Evolutionary conservation across 2,888 invertebrate genomes (phyloP).

Genomic region (Heliconius sara): DNA sequence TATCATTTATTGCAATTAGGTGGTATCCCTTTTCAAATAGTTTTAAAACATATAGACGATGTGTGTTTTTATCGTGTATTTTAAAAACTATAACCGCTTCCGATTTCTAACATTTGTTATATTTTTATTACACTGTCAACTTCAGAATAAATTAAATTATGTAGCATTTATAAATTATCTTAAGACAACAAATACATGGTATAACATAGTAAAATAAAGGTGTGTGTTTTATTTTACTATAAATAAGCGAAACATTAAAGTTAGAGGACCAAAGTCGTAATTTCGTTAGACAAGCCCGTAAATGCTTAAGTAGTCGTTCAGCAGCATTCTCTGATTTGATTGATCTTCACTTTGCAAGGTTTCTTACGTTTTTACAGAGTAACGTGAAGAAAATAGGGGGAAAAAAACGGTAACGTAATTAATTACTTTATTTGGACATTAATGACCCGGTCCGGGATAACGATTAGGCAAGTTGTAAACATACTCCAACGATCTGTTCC

Average conservation of each 20-base stretch:
- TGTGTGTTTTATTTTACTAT: conserved; percentile 28
- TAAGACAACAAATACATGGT: background rate
- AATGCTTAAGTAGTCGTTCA: conserved; percentile 72
- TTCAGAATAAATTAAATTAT: background rate
- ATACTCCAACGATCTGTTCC: conserved; percentile 39
- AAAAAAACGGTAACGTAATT: conserved; percentile 78
- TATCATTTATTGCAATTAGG: no score
- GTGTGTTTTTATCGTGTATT: no score
- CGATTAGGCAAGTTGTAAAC: conserved; percentile 65
- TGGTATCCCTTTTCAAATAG: no score
- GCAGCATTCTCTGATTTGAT: conserved; percentile 76
- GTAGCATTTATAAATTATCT: background rate
- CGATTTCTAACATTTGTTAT: no score
- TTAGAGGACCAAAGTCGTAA: conserved; percentile 49
- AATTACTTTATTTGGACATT: conserved; percentile 84
- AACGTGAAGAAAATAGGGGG: conserved; percentile 75
- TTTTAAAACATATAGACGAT: no score
- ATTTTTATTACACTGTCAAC: background rate
- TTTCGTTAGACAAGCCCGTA: conserved; percentile 67
- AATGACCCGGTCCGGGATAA: conserved; percentile 77
- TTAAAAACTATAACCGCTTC: no score
- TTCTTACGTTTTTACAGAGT: conserved; percentile 74
- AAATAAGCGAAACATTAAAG: conserved; percentile 47
- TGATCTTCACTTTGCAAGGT: conserved; percentile 72
- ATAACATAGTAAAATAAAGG: background rate